Evolutionary conservation across 2,797 vertebrate species (phyloP).

Genomic region (Trichosurus vulpecula): DNA sequence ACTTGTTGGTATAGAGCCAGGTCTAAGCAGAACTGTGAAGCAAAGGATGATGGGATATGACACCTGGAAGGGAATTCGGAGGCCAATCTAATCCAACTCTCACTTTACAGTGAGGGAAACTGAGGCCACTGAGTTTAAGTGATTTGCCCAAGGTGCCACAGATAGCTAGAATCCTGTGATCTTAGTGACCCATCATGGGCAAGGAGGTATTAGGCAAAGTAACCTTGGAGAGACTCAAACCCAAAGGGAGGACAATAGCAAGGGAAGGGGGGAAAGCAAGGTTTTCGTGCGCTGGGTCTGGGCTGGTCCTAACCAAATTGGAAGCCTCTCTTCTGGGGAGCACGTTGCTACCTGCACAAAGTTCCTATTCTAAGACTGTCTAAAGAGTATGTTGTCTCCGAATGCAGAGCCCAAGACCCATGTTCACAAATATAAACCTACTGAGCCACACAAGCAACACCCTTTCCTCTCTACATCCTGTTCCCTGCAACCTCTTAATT

Average conservation of each 20-base stretch:
- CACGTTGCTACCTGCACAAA: background rate
- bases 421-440: background rate
- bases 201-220: background rate
- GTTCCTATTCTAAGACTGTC: background rate
- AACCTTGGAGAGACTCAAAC: background rate
- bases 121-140: no score
- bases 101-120: no score
- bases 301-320: no score
- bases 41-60: no score
- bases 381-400: background rate
- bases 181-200: background rate
- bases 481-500: background rate
- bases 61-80: no score
- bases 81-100: no score
- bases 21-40: no score
- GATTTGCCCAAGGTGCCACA: background rate
- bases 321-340: background rate
- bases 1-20: no score
- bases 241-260: background rate
- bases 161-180: background rate
- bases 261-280: no score
- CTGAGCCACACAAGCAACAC: background rate
- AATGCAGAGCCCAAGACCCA: background rate
- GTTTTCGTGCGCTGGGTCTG: background rate
- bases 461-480: background rate